A percentile compares a stretch with the other conserved stretches of the same genome.
These are phyloP conservation scores for Lacerta viridis DNA, from an alignment of 2,797 vertebrate species.

Conservation along the genomic window DNA sequence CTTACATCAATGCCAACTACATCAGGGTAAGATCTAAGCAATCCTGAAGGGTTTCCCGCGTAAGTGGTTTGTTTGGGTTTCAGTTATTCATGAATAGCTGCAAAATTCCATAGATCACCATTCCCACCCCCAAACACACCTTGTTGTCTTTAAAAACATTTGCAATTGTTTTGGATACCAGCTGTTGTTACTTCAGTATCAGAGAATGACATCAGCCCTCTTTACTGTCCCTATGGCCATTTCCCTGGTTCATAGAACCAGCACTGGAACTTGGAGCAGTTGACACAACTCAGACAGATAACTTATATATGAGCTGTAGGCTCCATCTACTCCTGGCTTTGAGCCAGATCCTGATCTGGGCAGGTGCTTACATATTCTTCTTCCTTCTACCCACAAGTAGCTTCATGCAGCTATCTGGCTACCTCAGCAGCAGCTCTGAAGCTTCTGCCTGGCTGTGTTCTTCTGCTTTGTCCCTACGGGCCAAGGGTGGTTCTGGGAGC, in stretches of 20 bases:
- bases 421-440: not conserved
- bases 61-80: not conserved
- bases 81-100: not conserved
- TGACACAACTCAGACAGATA: no score
- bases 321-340: not conserved
- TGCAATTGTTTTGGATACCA: not conserved
- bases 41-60: not conserved
- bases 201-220: not conserved
- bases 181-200: not conserved
- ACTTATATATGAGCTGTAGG: not conserved
- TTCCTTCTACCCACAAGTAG: not conserved
- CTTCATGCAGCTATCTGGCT: not conserved
- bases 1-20: conserved; percentile 99
- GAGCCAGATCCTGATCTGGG: not conserved
- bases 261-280: not conserved
- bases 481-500: not conserved
- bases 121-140: not conserved
- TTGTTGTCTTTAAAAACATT: not conserved
- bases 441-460: not conserved
- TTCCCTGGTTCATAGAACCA: not conserved
- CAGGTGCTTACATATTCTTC: not conserved
- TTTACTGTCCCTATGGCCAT: not conserved
- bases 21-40: conserved; percentile 88
- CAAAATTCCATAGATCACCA: not conserved
- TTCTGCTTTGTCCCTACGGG: not conserved